Base-by-base conservation (phyloP, 92 coral and sea anemone species). In the Phenganax subtilis region DNA sequence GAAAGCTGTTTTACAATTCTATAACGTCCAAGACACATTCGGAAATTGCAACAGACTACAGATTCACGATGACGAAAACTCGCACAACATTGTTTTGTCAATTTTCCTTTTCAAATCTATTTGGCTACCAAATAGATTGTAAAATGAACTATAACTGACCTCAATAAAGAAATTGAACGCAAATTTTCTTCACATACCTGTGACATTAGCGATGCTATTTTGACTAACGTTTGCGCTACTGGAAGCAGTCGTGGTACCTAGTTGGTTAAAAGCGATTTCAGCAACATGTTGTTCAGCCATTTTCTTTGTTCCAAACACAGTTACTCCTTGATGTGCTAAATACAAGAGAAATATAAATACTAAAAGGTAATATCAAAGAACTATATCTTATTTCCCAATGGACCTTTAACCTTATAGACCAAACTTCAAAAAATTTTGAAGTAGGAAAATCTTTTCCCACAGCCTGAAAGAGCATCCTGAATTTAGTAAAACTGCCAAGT, bases 241-340 rank as follows among this genome's bases (percentile, higher is more conserved):
- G 4, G 97, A 91, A 0, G 91, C 90, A 2, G 96, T 88, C 14
- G 88, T 89, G 55, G 86, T 91, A 82, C 91, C 93, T 51, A 96
- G 75, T 78, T 86, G 89, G 77, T 89, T 91, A 8, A 96, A 79
- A 5, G 86, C 97, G 9, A 91, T 84, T 79, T 96, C 93, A 6
- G 99, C 97, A 10, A 86, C 99, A 81, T 96, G 89, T 85, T 90
- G 93, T 66, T 94, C 98, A 3, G 98, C 89, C 17, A 69, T 88
- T 66, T 91, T 92, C 75, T 92, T 94, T 47, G 90, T 90, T 29
- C 87, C 76, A 75, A 85, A 93, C 7, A 92, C 84, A 3, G 79
- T 58, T 27, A 85, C 83, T 30, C 91, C 85, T 66, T 84, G 87
- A 79, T 91, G 90, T 10, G 81, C 93, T 76, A 85, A 69, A 47